Evolutionary conservation across 2,888 invertebrate genomes (phyloP), one percentile per base, ranked within the genome.

Genomic region (Nymphalis c-album): DNA sequence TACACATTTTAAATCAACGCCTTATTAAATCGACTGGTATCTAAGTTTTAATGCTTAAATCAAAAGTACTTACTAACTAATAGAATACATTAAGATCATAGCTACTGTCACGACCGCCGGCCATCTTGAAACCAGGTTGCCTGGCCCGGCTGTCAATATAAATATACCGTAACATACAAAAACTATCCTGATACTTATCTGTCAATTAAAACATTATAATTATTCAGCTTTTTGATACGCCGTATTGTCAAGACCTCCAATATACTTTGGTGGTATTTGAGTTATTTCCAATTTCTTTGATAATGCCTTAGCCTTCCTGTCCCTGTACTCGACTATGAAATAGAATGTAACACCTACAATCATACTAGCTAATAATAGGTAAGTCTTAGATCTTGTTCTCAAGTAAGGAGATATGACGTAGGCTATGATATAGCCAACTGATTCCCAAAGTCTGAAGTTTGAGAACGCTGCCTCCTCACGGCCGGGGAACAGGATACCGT

Each of bases 371-470:
- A 93, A 75, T 53, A 94, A 84, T 7, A 94, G 80, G 80, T 93
- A 93, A 0, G 94, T 87, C 78, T 94, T 94, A 26, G 87, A 79
- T 63, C 87, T 82, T 18, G 93, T 93, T 61, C 93, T 86, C 2
- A 94, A 75, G 74, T 88, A 87, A 4, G 93, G 90, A 1, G 94
- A 94, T 71, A 94, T 89, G 46, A 93, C 83, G 79, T 94, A 95
- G 1, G 95, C 94, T 13, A 94, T 87, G 71, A 95, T 94, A 82
- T 94, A 94, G 4, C 95, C 95, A 0, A 94, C 82, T 0, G 94
- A 94, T 79, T 95, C 95, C 95, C 95, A 95, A 3, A 95, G 90
- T 0, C 95, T 87, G 87, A 95, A 95, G 87, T 95, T 95, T 51
- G 95, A 93, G 86, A 94, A 95, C 0, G 95, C 95, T 0, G 95